Base-by-base conservation (phyloP, 2,888 invertebrate species). In the Eupeodes luniger region DNA sequence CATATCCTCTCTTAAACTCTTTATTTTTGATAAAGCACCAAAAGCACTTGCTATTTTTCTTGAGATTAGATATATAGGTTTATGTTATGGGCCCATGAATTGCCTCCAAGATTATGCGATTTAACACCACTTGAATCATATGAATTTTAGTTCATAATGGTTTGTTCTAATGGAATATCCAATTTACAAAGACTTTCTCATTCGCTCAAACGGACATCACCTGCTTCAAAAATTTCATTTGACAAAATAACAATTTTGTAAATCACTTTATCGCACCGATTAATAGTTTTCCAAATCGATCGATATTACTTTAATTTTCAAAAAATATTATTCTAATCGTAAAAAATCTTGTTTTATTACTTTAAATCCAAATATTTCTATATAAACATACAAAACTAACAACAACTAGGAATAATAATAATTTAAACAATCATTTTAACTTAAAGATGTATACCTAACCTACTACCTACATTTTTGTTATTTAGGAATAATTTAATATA, bases 391-490 rank as follows among this genome's bases (percentile, higher is more conserved):
- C 1, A 16, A 3, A 19, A 12, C 12, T 11, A 12, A 14, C 40
- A 7, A 40, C 9, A 27, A 27, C 1, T 12, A 14, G 14, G 14
- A 14, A 3, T 59, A 59, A 36, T 59, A 66, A 14, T 49, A 34
- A 27, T 27, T 51, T 36, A 53, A 67, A 51, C 67, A 51, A 36
- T 67, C 67, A 5, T 49, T 66, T 49, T 27, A 5, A 49, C n/a
- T 47, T 27, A 0, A 14, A 51, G 34, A 34, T 59, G 5, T 14
- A 27, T 3, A 27, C 27, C 27, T 27, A 27, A 27, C 27, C 27
- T 27, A 27, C 27, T 27, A 27, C 27, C 27, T 27, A 51, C 27
- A 66, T 66, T 49, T 67, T 67, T n/a, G 19, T 34, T 16, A 11
- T 12, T 12, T 47, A 27, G 10, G 40, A 51, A 61, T 53, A 49